phyloP scores from a whole-genome alignment of 2,113 vertebrate genomes.

The Chrysochloris asiatica region DNA sequence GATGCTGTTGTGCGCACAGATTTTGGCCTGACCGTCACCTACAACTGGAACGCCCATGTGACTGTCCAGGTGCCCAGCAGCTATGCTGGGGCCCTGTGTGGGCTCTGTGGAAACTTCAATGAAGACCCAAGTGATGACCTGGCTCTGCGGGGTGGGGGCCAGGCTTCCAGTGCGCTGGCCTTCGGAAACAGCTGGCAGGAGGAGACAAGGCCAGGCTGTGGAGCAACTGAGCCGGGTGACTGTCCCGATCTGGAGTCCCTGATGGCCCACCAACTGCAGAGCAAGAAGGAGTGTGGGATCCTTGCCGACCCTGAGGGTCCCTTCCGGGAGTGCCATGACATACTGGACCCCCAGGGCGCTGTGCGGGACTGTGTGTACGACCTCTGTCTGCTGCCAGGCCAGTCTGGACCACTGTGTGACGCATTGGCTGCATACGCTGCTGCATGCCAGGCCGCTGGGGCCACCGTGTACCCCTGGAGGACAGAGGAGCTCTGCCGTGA shows the following conservation, averaged over 20 bases:
- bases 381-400: conserved; percentile 82
- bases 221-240: background rate
- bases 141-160: conserved; percentile 60
- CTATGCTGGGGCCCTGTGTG: conserved; percentile 83
- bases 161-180: conserved; percentile 64
- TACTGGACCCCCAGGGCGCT: conserved; percentile 79
- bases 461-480: conserved; percentile 85
- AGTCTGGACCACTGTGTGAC: conserved; percentile 82
- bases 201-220: conserved; percentile 28
- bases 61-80: conserved; percentile 80
- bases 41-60: conserved; percentile 80
- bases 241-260: conserved; percentile 71
- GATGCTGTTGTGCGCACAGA: conserved; percentile 74
- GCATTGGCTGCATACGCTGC: conserved; percentile 81
- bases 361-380: conserved; percentile 84
- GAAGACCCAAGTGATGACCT: conserved; percentile 79
- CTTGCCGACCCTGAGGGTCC: conserved; percentile 67
- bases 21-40: conserved; percentile 86
- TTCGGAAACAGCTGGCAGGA: conserved; percentile 86
- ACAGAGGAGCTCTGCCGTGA: conserved; percentile 83
- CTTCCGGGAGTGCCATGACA: conserved; percentile 82
- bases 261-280: conserved; percentile 59
- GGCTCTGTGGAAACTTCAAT: conserved; percentile 91
- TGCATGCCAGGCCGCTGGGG: conserved; percentile 81
- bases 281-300: conserved; percentile 83